Conservation (phyloP, 2,888 invertebrate species). For the Biston stratarius region DNA sequence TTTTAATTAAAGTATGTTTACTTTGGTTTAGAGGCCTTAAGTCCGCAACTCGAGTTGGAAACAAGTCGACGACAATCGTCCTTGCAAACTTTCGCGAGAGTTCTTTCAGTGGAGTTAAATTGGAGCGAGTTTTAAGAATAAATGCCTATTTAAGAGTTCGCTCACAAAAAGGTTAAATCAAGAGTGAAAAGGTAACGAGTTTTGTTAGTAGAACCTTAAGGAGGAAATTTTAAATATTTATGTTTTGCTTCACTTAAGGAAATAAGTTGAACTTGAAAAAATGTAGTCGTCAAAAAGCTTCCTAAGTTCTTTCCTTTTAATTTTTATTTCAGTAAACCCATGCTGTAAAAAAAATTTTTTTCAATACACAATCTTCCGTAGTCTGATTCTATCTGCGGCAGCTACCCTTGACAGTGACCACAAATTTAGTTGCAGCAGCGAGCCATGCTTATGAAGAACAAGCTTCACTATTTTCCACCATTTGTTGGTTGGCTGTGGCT, state of each 20-base stretch:
- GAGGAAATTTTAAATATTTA: slow-evolving; percentile 21
- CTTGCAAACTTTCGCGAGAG: slow-evolving; percentile 28
- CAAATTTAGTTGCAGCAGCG: too few species aligned
- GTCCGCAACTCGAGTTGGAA: slow-evolving; percentile 29
- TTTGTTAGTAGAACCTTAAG: slow-evolving; percentile 31
- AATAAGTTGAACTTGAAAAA: slow-evolving; percentile 13
- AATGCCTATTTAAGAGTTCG: slow-evolving; percentile 42
- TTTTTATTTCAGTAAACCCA: too few species aligned
- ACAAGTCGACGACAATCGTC: slow-evolving; percentile 37
- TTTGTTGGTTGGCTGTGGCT: too few species aligned
- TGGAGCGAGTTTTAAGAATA: slow-evolving; percentile 45
- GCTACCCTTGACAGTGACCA: too few species aligned
- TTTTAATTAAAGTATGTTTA: slow-evolving; percentile 42
- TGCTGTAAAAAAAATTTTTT: too few species aligned
- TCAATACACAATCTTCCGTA: too few species aligned
- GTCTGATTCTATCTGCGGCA: too few species aligned
- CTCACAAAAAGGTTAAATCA: slow-evolving; percentile 45
- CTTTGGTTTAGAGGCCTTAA: slow-evolving; percentile 29
- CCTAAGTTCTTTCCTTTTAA: too few species aligned
- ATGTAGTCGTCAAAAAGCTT: neutral
- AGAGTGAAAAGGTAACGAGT: slow-evolving; percentile 45
- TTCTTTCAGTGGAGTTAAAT: slow-evolving; percentile 47
- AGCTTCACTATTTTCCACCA: too few species aligned
- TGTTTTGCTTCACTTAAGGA: slow-evolving; percentile 3
- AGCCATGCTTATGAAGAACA: too few species aligned